Conservation (phyloP, 2,888 invertebrate species). For the Lasioglossum lativentre region DNA sequence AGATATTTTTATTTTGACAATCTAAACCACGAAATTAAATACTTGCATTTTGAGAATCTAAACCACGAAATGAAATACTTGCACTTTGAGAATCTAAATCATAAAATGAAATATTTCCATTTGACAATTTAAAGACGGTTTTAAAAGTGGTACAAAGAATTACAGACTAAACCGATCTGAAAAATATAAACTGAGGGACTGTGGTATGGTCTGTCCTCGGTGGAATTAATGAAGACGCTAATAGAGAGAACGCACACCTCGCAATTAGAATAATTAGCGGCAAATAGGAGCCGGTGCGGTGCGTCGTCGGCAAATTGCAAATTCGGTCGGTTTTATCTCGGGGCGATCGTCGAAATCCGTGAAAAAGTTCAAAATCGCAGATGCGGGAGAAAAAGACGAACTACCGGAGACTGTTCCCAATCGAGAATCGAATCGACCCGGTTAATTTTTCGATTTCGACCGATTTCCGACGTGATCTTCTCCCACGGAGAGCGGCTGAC, state of each 20-base stretch:
- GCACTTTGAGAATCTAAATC: too few relatives aligned
- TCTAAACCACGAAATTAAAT: too few relatives aligned
- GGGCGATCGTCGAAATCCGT: not conserved
- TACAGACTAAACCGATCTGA: too few relatives aligned
- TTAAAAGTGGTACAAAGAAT: too few relatives aligned
- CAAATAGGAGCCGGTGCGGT: not conserved
- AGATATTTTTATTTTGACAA: too few relatives aligned
- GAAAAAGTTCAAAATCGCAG: not conserved
- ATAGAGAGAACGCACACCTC: not conserved
- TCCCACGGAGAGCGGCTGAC: not conserved
- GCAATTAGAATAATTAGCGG: constrained; percentile 27
- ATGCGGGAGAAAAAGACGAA: constrained; percentile 21
- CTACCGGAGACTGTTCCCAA: constrained; percentile 37
- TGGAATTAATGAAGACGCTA: not conserved
- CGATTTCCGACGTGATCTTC: constrained; percentile 57
- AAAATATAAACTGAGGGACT: too few relatives aligned
- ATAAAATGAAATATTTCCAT: too few relatives aligned
- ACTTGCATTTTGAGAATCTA: too few relatives aligned
- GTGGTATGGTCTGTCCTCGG: too few relatives aligned
- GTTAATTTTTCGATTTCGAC: constrained; percentile 68
- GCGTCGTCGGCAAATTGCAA: constrained; percentile 28
- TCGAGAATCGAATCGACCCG: constrained; percentile 61
- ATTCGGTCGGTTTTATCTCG: constrained; percentile 22
- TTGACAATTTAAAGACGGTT: too few relatives aligned
- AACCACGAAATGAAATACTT: too few relatives aligned